Conservation (phyloP, 2,888 invertebrate genomes). For the Lasioglossum lativentre region DNA sequence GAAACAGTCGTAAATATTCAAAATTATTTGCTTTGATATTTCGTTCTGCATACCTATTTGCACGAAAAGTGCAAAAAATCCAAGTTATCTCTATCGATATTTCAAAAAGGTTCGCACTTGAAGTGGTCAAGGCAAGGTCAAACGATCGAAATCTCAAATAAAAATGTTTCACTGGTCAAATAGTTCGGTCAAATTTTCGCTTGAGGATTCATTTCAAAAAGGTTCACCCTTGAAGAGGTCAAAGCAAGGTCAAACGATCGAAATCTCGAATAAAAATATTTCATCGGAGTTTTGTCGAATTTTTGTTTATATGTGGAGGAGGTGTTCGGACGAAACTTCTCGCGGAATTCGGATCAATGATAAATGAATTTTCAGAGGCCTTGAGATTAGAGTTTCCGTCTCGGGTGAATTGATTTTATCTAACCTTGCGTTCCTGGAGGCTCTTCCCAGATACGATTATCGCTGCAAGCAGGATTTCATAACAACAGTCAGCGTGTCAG, state of each 20-base stretch:
- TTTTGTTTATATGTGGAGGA: background rate
- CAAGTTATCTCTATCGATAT: too few species aligned
- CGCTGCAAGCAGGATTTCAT: background rate
- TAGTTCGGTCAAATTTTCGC: too few species aligned
- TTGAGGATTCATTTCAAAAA: too few species aligned
- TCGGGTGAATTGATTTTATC: background rate
- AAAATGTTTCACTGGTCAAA: too few species aligned
- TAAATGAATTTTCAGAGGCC: background rate
- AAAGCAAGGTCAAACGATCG: background rate
- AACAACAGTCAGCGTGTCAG: background rate
- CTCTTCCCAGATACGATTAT: constrained; percentile 12
- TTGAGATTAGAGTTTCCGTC: background rate
- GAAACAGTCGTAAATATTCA: background rate
- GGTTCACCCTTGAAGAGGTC: background rate
- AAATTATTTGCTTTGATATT: background rate
- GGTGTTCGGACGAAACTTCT: background rate
- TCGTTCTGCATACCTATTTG: too few species aligned
- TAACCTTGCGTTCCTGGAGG: background rate
- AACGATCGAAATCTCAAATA: too few species aligned
- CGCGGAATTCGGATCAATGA: background rate
- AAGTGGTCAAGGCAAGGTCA: too few species aligned
- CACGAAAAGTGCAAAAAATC: too few species aligned
- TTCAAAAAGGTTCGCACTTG: too few species aligned
- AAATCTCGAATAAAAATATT: background rate
- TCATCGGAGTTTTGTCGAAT: background rate